Evolutionary conservation across 2,888 invertebrate genomes (phyloP).

Genomic region (Eristalinus aeneus): DNA sequence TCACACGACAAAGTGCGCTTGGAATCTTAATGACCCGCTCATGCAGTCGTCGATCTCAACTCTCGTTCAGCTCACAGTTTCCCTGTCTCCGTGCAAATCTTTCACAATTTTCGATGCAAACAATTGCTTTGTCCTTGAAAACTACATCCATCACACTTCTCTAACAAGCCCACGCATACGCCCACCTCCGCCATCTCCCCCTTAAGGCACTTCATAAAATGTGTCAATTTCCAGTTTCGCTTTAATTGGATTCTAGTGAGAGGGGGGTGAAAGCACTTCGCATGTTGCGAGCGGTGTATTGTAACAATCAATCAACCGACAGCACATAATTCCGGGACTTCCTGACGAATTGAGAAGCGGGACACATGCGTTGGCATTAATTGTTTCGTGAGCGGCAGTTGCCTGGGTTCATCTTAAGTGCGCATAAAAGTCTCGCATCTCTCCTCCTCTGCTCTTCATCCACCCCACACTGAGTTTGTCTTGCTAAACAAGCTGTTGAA

Average conservation of each 20-base stretch:
- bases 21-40: neutral
- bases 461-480: neutral
- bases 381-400: conserved; percentile 27
- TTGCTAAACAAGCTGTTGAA: conserved; percentile 56
- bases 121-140: neutral
- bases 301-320: conserved; percentile 50
- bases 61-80: neutral
- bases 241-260: neutral
- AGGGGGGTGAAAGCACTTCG: neutral
- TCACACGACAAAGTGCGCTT: neutral
- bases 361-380: conserved; percentile 22
- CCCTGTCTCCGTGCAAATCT: neutral
- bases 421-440: neutral
- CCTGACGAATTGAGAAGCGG: conserved; percentile 44
- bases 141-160: neutral
- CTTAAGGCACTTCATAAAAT: neutral
- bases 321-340: conserved; percentile 36
- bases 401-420: conserved; percentile 18
- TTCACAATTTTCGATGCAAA: neutral
- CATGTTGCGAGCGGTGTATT: conserved; percentile 3
- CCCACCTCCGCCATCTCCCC: neutral
- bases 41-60: neutral
- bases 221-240: neutral
- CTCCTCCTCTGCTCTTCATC: neutral
- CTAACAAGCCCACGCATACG: neutral